Base-by-base conservation (phyloP, 2,797 vertebrate genomes). In the Erethizon dorsatum region DNA sequence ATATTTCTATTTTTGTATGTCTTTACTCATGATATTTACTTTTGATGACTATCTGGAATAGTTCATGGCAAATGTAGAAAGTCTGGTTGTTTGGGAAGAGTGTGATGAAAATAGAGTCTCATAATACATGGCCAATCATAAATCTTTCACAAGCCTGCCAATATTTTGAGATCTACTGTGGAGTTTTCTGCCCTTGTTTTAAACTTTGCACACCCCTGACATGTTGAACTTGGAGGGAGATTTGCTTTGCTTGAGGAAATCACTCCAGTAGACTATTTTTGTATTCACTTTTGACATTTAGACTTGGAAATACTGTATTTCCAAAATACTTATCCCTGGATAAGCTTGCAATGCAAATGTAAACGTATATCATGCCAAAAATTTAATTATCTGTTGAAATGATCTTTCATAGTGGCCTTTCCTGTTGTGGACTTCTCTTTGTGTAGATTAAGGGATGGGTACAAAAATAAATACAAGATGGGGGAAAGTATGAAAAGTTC, bases 211-310 rank as follows among this genome's bases (percentile, higher is more conserved):
- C 50, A 50, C 5, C 87, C 65, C 67, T 75, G 84, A 84, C 26
- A 52, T 91, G 57, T 97, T 91, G 88, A 67, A 69, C 2, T 91
- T 97, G 96, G 96, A 96, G 93, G n/a, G 7, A 15, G 52, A 96
- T 98, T 96, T 98, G 97, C 9, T 89, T 96, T 97, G 92, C 79
- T 95, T 83, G 12, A 97, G 97, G 95, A 89, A 97, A 98, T 92
- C 73, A 95, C 97, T 89, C 79, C 84, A 84, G 45, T 67, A 57
- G 57, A 91, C 91, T 98, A 97, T 95, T 98, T 97, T 94, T 54
- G 57, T 94, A 95, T 41, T 59, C 61, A n/a, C 84, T 4, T 57
- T 82, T 96, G 88, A 78, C 1, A 26, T 97, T 98, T 97, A 92
- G 31, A 90, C 78, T 97, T 94, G 45, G 88, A 96, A 96, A 75